Conservation (phyloP, 2,113 vertebrate species). For the Axis porcinus region DNA sequence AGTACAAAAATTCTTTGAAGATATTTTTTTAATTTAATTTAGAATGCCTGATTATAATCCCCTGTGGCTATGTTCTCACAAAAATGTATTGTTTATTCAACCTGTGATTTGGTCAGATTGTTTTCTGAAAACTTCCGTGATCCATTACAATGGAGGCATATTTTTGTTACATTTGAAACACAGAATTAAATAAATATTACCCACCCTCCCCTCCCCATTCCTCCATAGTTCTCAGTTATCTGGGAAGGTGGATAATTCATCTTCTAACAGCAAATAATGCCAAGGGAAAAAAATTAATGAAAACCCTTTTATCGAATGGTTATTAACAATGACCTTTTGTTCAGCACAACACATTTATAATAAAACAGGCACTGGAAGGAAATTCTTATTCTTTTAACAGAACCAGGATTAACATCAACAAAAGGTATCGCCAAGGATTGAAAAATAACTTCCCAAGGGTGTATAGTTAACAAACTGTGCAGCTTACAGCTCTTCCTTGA, state of each 20-base stretch:
- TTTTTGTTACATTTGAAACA: constrained; percentile 25
- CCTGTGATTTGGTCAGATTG: not conserved
- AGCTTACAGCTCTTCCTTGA: not conserved
- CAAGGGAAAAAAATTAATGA: constrained; percentile 4
- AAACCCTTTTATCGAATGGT: constrained; percentile 21
- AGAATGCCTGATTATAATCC: not conserved
- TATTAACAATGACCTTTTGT: constrained; percentile 54
- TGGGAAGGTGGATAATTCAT: constrained; percentile 23
- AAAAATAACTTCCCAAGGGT: not conserved
- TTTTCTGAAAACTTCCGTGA: constrained; percentile 20
- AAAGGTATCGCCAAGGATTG: not conserved
- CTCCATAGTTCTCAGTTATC: not conserved
- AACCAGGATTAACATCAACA: not conserved
- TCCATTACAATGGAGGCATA: constrained; percentile 20
- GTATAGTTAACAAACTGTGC: not conserved
- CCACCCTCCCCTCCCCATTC: not conserved
- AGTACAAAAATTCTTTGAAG: constrained; percentile 24
- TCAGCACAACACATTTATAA: constrained; percentile 36
- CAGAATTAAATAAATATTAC: constrained; percentile 16
- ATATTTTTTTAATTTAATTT: not conserved
- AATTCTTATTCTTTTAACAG: constrained; percentile 23
- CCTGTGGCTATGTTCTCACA: not conserved
- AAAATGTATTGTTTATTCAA: constrained; percentile 1
- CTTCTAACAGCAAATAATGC: constrained; percentile 42
- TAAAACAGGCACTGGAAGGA: not conserved